phyloP scores from a whole-genome alignment of 2,797 vertebrate species.

The Sebastes minor region DNA sequence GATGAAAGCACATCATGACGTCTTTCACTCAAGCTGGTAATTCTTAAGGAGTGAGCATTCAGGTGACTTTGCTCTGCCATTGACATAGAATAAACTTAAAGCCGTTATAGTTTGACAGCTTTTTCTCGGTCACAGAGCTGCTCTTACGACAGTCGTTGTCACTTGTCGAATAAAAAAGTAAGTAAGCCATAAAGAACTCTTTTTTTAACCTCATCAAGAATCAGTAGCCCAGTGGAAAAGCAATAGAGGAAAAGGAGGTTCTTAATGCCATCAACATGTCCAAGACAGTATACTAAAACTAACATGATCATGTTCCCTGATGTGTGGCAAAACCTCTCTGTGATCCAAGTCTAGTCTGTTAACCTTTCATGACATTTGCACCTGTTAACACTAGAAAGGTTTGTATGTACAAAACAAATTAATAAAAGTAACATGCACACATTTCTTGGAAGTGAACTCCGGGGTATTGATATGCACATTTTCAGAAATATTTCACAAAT shows the following conservation, averaged over 20 bases:
- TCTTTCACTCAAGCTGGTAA: background rate
- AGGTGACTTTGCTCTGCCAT: slow-evolving; percentile 32
- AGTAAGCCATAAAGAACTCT: background rate
- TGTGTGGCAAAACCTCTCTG: background rate
- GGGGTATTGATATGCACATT: background rate
- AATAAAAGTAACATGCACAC: background rate
- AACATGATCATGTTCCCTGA: background rate
- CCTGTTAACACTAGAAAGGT: background rate
- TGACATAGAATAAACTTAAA: background rate
- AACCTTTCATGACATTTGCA: background rate
- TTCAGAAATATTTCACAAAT: background rate
- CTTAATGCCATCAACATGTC: background rate
- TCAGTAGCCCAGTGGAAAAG: background rate
- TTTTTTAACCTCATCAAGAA: background rate
- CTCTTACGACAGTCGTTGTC: background rate
- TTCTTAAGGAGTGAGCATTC: slow-evolving; percentile 39
- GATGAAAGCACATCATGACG: background rate
- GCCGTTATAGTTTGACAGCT: background rate
- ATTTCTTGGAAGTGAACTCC: background rate
- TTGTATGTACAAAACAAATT: background rate
- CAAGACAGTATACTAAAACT: background rate
- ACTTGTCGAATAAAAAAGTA: background rate
- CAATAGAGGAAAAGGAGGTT: background rate
- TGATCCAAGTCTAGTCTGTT: background rate
- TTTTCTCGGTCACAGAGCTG: slow-evolving; percentile 47